A percentile compares a stretch with the other conserved stretches of the same genome.
Evolutionary conservation across 2,797 vertebrate species (phyloP).

Genomic region (Eulemur rubriventer): DNA sequence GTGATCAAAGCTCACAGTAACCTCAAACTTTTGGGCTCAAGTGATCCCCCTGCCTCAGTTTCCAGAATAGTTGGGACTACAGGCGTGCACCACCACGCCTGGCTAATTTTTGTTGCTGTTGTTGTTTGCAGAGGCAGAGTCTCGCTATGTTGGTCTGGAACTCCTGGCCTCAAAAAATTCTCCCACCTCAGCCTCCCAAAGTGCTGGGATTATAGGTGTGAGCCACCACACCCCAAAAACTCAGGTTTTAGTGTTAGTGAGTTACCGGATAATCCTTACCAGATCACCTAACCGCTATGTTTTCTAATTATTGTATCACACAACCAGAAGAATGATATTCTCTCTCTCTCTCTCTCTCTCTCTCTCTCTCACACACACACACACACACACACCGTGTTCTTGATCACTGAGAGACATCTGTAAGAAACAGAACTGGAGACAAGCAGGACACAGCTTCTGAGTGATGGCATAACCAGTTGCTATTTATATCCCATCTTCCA

Average conservation of each 20-base stretch:
- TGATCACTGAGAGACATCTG: background rate
- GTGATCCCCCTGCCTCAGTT: background rate
- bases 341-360: too few relatives aligned
- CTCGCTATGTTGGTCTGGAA: background rate
- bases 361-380: background rate
- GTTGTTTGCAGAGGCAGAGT: background rate
- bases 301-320: background rate
- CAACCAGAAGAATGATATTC: background rate
- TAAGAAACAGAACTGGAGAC: background rate
- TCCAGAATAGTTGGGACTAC: background rate
- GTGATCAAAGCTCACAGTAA: background rate
- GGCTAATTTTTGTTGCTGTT: background rate
- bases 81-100: background rate
- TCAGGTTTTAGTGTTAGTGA: background rate
- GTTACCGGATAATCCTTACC: background rate
- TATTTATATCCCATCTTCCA: slow-evolving; percentile 68
- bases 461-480: slow-evolving; percentile 21
- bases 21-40: background rate
- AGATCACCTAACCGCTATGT: background rate
- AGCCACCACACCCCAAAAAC: background rate
- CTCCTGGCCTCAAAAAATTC: background rate
- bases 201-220: background rate
- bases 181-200: background rate
- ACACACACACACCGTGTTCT: background rate
- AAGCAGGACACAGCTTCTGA: background rate